A percentile compares a stretch with the other conserved stretches of the same genome.
Evolutionary conservation across 2,888 invertebrate genomes (phyloP).

Genomic region (Zaprionus obscuricornis): DNA sequence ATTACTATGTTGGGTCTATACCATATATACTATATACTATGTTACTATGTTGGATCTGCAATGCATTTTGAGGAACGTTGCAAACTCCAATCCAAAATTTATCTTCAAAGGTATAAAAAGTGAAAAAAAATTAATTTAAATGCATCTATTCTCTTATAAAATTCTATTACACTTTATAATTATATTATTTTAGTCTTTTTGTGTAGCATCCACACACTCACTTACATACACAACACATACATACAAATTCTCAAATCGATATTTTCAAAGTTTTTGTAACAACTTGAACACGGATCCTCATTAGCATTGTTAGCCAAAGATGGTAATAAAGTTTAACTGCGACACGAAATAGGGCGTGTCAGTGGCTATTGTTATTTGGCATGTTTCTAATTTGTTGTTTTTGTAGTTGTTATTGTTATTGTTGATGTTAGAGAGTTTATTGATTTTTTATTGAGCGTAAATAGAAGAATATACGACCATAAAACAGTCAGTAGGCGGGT

Average conservation of each 20-base stretch:
- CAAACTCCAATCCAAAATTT: too few relatives aligned
- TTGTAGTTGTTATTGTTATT: too few relatives aligned
- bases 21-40: too few relatives aligned
- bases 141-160: constrained; percentile 15
- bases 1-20: too few relatives aligned
- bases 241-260: constrained; percentile 6
- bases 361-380: constrained; percentile 17
- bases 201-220: constrained; percentile 14
- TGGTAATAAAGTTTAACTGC: constrained; percentile 59
- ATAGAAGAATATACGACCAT: constrained; percentile 35
- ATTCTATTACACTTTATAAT: constrained; percentile 35
- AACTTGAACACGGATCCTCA: constrained; percentile 63
- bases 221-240: constrained; percentile 2
- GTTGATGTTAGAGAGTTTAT: constrained; percentile 30
- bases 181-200: constrained; percentile 47
- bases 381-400: constrained; percentile 19
- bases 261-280: constrained; percentile 48
- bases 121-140: too few relatives aligned
- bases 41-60: too few relatives aligned
- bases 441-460: constrained; percentile 50
- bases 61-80: too few relatives aligned
- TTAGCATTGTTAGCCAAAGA: constrained; percentile 72
- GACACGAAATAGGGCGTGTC: constrained; percentile 22
- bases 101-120: too few relatives aligned
- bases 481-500: constrained; percentile 3